Conservation (phyloP, 2,888 invertebrate species). For the Hirtodrosophila duncani region DNA sequence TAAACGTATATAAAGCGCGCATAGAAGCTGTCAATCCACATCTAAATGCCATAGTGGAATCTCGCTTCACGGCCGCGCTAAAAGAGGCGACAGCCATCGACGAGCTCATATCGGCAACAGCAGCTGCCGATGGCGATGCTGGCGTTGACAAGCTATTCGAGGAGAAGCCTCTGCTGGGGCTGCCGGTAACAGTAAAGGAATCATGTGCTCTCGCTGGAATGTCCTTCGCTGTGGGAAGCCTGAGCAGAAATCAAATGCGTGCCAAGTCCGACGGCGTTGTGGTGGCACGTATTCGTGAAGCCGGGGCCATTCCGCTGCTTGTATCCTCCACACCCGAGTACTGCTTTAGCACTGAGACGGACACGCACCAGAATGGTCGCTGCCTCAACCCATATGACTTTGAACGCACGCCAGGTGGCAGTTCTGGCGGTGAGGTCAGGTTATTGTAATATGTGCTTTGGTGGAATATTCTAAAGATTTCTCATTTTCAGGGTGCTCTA, state of each 20-base stretch:
- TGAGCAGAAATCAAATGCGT: conserved; percentile 78
- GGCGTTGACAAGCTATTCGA: conserved; percentile 49
- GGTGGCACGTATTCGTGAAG: conserved; percentile 82
- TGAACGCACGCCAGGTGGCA: conserved; percentile 88
- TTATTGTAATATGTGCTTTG: background rate
- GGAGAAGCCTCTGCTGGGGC: conserved; percentile 85
- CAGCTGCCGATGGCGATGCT: conserved; percentile 30
- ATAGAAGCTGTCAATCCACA: conserved; percentile 83
- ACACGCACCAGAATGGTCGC: conserved; percentile 87
- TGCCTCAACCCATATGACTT: conserved; percentile 91
- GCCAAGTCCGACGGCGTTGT: conserved; percentile 84
- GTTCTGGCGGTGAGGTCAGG: conserved; percentile 90
- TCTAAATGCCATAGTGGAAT: conserved; percentile 85
- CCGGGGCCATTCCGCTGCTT: conserved; percentile 89
- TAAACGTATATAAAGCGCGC: conserved; percentile 82
- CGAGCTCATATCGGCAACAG: conserved; percentile 59
- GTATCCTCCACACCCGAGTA: conserved; percentile 93
- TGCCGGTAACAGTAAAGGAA: conserved; percentile 91
- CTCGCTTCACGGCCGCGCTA: conserved; percentile 82
- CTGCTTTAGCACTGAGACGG: conserved; percentile 92
- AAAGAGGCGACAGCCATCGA: conserved; percentile 83
- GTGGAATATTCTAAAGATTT: background rate
- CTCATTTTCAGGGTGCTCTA: conserved; percentile 82
- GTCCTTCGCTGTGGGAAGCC: conserved; percentile 84
- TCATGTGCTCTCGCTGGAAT: conserved; percentile 84